These are phyloP conservation scores for Darevskia mixta DNA, from an alignment of 2,797 vertebrate genomes.

Conservation along the genomic window DNA sequence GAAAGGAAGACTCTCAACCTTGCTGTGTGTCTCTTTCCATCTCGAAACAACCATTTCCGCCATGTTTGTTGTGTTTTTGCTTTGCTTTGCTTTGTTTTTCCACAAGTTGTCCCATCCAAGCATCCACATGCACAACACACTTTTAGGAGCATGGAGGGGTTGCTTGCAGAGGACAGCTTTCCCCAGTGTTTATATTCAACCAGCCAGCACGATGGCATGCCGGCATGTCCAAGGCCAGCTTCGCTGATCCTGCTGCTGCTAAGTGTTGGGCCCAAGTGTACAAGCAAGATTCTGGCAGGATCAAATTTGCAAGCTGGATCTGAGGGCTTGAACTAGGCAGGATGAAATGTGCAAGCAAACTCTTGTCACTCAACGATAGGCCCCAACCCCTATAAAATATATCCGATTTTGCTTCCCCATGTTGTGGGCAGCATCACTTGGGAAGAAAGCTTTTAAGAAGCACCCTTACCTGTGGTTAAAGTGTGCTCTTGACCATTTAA, in stretches of 20 bases:
- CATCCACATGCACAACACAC: background rate
- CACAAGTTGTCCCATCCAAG: background rate
- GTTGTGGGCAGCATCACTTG: background rate
- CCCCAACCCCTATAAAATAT: background rate
- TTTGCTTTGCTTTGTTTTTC: background rate
- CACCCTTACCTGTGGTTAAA: background rate
- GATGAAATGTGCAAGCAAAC: background rate
- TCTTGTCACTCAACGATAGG: background rate
- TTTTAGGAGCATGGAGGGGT: background rate
- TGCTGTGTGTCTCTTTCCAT: conserved; percentile 50
- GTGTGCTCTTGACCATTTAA: background rate
- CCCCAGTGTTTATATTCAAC: background rate
- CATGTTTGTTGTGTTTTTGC: conserved; percentile 26
- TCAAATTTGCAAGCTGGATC: background rate
- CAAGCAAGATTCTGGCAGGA: background rate
- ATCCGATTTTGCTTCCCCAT: background rate
- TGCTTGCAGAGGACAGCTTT: background rate
- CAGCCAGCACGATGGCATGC: background rate
- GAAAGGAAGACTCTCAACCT: conserved; percentile 43
- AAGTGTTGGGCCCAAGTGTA: background rate
- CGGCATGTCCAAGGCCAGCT: background rate
- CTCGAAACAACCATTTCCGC: conserved; percentile 57
- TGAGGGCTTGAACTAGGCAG: background rate
- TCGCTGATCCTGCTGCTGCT: too few species aligned
- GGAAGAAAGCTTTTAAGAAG: background rate